Base-by-base conservation (phyloP, 2,113 vertebrate genomes). In the Gila orcuttii region DNA sequence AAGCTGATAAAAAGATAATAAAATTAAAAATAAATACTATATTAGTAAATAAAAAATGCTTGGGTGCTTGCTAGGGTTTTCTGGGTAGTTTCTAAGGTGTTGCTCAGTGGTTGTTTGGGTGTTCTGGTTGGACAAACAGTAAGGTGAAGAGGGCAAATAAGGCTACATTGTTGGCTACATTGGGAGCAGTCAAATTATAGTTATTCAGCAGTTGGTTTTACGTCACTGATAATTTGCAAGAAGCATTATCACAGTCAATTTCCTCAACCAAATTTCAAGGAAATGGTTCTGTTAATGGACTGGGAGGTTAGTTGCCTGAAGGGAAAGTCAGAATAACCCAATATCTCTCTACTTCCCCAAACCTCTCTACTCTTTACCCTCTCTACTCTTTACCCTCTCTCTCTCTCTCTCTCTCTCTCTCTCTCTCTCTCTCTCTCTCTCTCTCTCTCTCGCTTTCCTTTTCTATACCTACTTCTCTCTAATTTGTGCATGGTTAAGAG, bases 211-310 rank as follows among this genome's bases (percentile, higher is more conserved):
- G 21, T 23, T 47, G 13, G 36, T 50, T 17, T 50, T 28, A 68
- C 79, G 10, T 77, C 45, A 47, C 78, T 64, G 31, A 82, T 81
- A 52, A 89, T 82, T 87, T 57, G 15, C 39, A 31, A 52, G 25
- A 12, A 15, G 45, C 42, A 64, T 88, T 85, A 88, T 88, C 84
- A 83, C 78, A 85, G 85, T 84, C 89, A 88, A 86, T 88, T 88
- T 88, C 90, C 90, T 71, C 73, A 31, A 3, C 28, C 59, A 87
- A 87, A 86, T 87, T 86, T 76, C 17, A 64, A 85, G 91, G 84
- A 90, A 92, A 90, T 89, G 9, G 55, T 55, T 88, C n/a, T 76
- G 84, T 82, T 85, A 90, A 91, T 87, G 88, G 88, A 47, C 82
- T 80, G 83, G 88, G 81, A 85, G 77, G 45, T 78, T 31, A 74